Conservation (phyloP, 1,140 invertebrate genomes). For the Macrobrachium nipponense region DNA sequence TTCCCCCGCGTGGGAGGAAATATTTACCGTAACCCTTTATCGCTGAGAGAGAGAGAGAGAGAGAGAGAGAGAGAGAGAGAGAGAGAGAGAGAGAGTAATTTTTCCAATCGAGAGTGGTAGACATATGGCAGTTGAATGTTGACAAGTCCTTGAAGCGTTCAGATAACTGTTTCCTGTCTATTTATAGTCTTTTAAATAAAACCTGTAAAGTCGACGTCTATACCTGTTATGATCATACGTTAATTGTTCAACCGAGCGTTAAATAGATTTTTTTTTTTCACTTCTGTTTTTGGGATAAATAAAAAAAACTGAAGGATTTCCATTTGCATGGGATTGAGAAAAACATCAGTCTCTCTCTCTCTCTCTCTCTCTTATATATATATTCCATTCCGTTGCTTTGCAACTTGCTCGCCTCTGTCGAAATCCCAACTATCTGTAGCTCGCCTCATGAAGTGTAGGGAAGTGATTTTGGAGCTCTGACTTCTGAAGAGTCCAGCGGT, state of each 20-base stretch:
- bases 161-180: too few relatives aligned
- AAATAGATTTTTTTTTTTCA: not conserved
- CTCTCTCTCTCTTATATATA: not conserved
- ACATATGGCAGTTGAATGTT: not conserved
- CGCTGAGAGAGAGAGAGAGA: slow-evolving; percentile 13
- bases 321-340: not conserved
- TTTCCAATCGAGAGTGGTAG: not conserved
- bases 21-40: not conserved
- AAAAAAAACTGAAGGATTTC: not conserved
- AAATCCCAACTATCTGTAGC: too few relatives aligned
- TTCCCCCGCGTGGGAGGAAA: not conserved
- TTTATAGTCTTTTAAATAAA: too few relatives aligned
- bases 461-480: too few relatives aligned
- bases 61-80: slow-evolving; percentile 19
- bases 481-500: too few relatives aligned
- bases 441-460: too few relatives aligned
- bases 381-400: too few relatives aligned
- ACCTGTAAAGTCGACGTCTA: too few relatives aligned
- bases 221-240: too few relatives aligned
- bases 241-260: too few relatives aligned
- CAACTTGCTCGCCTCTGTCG: too few relatives aligned
- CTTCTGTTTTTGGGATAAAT: not conserved
- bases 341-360: not conserved
- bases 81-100: not conserved
- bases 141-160: too few relatives aligned